Evolutionary conservation across 1,140 invertebrate species (phyloP), one percentile per base, ranked within the genome.

Genomic region (Caenorhabditis inopinata): DNA sequence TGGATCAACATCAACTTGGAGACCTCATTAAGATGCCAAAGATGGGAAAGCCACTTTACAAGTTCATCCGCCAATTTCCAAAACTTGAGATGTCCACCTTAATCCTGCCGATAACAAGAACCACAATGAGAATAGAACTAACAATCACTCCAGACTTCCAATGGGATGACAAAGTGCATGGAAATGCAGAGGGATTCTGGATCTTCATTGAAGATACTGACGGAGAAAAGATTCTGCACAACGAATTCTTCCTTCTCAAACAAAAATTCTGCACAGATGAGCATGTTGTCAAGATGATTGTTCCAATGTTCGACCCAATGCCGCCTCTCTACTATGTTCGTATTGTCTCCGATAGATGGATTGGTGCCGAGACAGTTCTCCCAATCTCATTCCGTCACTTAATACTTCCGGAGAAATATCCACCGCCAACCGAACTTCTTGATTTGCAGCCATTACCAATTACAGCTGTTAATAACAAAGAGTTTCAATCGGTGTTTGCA

Each of bases 91-190:
- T 88, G 49, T 78, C 80, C 2, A 85, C 86, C 1, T 42, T 86
- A 9, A 85, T 89, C 45, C 83, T 99, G 88, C 97, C 97, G 0
- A 96, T 99, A 51, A 99, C 97, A 0, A 90, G 96, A 77, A 95
- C 95, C 9, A 97, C 96, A 0, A 89, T 98, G 0, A 91, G 94
- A 77, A 95, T 99, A 1, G 96, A 99, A 89, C 90, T 99, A 1
- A 98, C 96, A 0, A 96, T 99, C n/a, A 97, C 95, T 0, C 96
- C 97, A 0, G 96, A 99, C 90, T 99, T 99, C 89, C 94, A 97
- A 86, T 99, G 97, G 97, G 96, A 99, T 85, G 96, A 98, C 81
- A 97, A 97, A 38, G 90, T 96, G 29, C 96, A 98, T 89, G 96
- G 96, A 0, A 92, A 93, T 68, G 96, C 95, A 0, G 95, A 98